phyloP scores from a whole-genome alignment of 2,888 invertebrate genomes.

The Carabus problematicus region DNA sequence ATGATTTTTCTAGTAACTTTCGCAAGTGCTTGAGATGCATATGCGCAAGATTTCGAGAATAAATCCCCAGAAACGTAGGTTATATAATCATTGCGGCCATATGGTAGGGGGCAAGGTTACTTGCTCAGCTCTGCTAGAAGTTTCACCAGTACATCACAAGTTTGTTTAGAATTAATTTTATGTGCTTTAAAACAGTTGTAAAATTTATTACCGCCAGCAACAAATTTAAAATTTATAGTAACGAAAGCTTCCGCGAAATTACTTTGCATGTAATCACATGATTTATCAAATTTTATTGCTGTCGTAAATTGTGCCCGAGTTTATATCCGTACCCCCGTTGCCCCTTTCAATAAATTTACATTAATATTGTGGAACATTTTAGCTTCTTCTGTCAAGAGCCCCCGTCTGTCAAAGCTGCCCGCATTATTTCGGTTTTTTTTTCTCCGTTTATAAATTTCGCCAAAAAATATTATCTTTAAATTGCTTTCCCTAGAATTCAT shows the following conservation, averaged over 20 bases:
- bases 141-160: slow-evolving; percentile 25
- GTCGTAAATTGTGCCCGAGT: slow-evolving; percentile 23
- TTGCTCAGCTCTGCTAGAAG: no score
- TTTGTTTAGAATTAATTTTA: slow-evolving; percentile 42
- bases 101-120: no score
- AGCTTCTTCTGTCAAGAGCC: slow-evolving; percentile 30
- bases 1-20: no score
- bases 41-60: no score
- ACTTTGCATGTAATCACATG: slow-evolving; percentile 36
- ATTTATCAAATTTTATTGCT: slow-evolving; percentile 40
- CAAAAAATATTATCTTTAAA: no score
- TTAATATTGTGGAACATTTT: slow-evolving; percentile 34
- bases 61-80: no score
- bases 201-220: slow-evolving; percentile 30
- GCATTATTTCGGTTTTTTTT: no score
- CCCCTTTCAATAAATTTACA: slow-evolving; percentile 32
- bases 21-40: no score
- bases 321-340: slow-evolving; percentile 1
- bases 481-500: no score
- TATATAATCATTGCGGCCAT: no score
- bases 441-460: no score
- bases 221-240: neutral
- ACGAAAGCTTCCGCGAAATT: slow-evolving; percentile 24
- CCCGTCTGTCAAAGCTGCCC: no score
- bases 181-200: slow-evolving; percentile 39